phyloP scores from a whole-genome alignment of 2,797 vertebrate genomes.

The Darevskia nairensis region DNA sequence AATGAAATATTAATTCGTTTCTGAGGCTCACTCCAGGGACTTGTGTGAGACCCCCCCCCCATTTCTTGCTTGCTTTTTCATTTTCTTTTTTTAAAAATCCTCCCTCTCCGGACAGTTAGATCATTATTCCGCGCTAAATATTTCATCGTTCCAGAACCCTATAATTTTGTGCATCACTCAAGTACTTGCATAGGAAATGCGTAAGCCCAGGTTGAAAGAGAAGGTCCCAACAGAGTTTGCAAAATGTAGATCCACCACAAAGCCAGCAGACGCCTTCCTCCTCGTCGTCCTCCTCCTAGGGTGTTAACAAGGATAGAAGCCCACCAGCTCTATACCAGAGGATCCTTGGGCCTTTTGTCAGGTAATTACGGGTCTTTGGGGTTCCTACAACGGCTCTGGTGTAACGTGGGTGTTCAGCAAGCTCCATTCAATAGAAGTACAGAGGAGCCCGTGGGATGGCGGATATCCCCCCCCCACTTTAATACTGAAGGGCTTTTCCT shows the following conservation, averaged over 20 bases:
- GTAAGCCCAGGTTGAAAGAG: constrained; percentile 77
- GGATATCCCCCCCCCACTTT: constrained; percentile 58
- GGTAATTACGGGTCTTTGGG: constrained; percentile 85
- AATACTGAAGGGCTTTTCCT: constrained; percentile 71
- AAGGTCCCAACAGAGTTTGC: constrained; percentile 80
- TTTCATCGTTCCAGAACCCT: constrained; percentile 70
- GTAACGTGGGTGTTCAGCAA: constrained; percentile 85
- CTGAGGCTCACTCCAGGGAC: constrained; percentile 43
- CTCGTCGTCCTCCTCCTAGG: constrained; percentile 45
- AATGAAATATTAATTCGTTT: constrained; percentile 44
- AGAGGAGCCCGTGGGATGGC: constrained; percentile 72
- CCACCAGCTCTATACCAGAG: constrained; percentile 75
- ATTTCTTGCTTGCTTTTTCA: no score
- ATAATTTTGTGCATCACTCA: constrained; percentile 82
- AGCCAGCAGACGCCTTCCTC: constrained; percentile 77
- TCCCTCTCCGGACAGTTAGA: constrained; percentile 48
- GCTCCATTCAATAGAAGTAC: constrained; percentile 73
- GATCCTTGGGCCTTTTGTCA: constrained; percentile 81
- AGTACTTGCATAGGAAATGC: constrained; percentile 79
- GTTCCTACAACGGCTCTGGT: constrained; percentile 77
- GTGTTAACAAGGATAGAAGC: constrained; percentile 72
- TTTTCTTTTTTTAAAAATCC: neutral
- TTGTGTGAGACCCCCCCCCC: neutral
- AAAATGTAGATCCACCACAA: constrained; percentile 76
- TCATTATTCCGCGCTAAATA: constrained; percentile 57